These are phyloP conservation scores for Pseudorectes ferrugineus DNA, from an alignment of 2,113 vertebrate species.

Conservation along the genomic window DNA sequence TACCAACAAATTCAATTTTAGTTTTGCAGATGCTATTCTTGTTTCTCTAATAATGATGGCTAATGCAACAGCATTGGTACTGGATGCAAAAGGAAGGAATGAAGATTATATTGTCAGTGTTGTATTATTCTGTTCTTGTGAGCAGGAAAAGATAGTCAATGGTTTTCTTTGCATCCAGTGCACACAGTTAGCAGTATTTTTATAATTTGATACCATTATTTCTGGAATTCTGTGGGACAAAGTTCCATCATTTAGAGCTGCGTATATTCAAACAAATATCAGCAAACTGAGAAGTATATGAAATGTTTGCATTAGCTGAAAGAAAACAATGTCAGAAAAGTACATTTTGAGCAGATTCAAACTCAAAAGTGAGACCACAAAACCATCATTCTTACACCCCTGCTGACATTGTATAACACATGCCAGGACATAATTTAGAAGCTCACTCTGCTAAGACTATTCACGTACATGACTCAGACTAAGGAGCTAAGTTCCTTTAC, in stretches of 20 bases:
- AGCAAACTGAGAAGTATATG: not conserved
- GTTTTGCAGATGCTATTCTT: not conserved
- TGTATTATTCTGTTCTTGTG: not conserved
- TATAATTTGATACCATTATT: not conserved
- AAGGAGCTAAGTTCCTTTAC: not conserved
- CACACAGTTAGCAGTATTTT: not conserved
- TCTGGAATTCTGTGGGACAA: not conserved
- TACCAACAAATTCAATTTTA: not conserved
- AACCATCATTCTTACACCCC: not conserved
- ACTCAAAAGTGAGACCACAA: not conserved
- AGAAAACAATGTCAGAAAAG: not conserved
- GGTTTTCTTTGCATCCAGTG: not conserved
- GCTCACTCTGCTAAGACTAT: not conserved
- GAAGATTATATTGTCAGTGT: not conserved
- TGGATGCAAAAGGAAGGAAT: not conserved
- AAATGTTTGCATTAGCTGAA: not conserved
- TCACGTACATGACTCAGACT: not conserved
- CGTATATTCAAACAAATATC: not conserved
- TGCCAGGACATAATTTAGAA: not conserved
- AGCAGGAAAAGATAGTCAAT: not conserved
- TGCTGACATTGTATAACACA: not conserved
- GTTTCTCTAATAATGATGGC: not conserved
- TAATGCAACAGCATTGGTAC: not conserved
- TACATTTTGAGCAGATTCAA: not conserved
- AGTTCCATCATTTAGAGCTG: not conserved